Percentiles rank a stretch among this genome's conserved stretches.
These are phyloP conservation scores for Notolabrus celidotus DNA, from an alignment of 2,797 vertebrate species.

Conservation along the genomic window DNA sequence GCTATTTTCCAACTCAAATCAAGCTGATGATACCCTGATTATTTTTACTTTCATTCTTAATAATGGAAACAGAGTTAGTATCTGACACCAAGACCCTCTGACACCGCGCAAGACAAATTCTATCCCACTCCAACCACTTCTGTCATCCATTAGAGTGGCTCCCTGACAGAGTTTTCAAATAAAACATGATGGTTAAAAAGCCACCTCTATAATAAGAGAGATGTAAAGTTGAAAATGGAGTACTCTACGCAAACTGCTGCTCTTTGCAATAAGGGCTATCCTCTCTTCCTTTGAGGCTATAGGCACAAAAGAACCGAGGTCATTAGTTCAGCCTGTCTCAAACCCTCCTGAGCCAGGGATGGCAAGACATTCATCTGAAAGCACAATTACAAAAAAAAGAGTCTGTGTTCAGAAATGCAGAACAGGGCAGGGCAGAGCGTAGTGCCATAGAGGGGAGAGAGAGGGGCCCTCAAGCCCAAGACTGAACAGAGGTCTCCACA, in stretches of 20 bases:
- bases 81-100: not conserved
- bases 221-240: slow-evolving; percentile 62
- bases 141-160: not conserved
- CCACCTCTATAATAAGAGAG: slow-evolving; percentile 33
- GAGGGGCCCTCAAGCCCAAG: slow-evolving; percentile 34
- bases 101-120: not conserved
- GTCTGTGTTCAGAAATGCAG: slow-evolving; percentile 63
- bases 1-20: slow-evolving; percentile 17
- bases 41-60: slow-evolving; percentile 14
- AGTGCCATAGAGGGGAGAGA: slow-evolving; percentile 32
- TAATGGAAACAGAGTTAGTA: not conserved
- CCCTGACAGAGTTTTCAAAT: slow-evolving; percentile 17
- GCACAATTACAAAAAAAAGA: slow-evolving; percentile 58
- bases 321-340: slow-evolving; percentile 81
- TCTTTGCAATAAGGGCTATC: slow-evolving; percentile 55
- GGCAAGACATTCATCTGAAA: slow-evolving; percentile 75
- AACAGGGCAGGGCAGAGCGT: slow-evolving; percentile 50
- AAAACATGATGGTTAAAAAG: slow-evolving; percentile 30
- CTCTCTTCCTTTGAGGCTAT: slow-evolving; percentile 70
- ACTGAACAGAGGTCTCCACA: slow-evolving; percentile 53
- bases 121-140: slow-evolving; percentile 1
- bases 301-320: slow-evolving; percentile 80
- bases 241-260: slow-evolving; percentile 45
- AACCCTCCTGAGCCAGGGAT: slow-evolving; percentile 64
- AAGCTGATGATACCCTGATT: slow-evolving; percentile 8